Conservation (phyloP, 2,888 invertebrate genomes). For the Calameuta pallipes region DNA sequence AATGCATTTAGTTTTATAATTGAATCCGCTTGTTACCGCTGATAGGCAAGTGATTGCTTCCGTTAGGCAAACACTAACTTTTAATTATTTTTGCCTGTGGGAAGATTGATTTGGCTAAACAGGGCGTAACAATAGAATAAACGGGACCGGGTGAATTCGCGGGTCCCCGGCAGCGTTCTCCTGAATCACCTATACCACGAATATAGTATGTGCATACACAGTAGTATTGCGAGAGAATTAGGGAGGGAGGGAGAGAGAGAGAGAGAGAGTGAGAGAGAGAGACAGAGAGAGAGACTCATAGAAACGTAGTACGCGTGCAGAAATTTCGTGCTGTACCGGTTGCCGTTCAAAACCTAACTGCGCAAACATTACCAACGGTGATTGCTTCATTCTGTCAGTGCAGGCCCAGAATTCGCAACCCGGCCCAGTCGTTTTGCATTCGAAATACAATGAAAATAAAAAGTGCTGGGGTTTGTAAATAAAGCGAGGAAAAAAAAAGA, state of each 20-base stretch:
- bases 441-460: conserved; percentile 24
- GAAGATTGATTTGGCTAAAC: conserved; percentile 47
- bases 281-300: neutral
- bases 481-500: conserved; percentile 29
- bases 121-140: conserved; percentile 47
- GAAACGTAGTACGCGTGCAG: neutral
- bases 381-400: conserved; percentile 51
- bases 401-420: neutral
- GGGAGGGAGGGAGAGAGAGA: conserved; percentile 20
- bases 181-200: neutral
- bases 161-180: neutral
- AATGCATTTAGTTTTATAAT: conserved; percentile 50
- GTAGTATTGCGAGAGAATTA: conserved; percentile 22
- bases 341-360: conserved; percentile 42
- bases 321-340: conserved; percentile 18
- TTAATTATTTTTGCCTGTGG: conserved; percentile 48
- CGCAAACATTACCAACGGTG: conserved; percentile 53
- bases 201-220: neutral
- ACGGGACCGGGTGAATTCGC: conserved; percentile 22
- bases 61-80: conserved; percentile 56
- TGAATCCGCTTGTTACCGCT: conserved; percentile 54
- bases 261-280: conserved; percentile 5
- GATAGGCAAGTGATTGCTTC: conserved; percentile 55
- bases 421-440: conserved; percentile 40
- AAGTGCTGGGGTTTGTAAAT: neutral